A percentile compares a stretch with the other conserved stretches of the same genome.
These are phyloP conservation scores for Ostrea denselamellosa DNA, from an alignment of 1,140 invertebrate species.

Conservation along the genomic window DNA sequence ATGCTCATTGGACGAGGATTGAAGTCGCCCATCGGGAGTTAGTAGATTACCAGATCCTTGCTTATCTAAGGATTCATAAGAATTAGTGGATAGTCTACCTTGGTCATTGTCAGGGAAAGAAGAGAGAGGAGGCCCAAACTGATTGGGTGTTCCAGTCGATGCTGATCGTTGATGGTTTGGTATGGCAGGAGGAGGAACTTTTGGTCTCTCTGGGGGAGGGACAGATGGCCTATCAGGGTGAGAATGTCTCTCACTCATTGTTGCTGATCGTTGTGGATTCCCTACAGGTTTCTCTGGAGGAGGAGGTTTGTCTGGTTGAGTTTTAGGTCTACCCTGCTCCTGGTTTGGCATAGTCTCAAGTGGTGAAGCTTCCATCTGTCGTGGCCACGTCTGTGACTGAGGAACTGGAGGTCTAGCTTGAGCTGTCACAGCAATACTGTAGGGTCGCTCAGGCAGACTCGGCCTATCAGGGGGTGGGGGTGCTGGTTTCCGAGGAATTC, in stretches of 20 bases:
- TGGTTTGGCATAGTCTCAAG: neutral
- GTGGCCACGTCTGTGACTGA: constrained; percentile 68
- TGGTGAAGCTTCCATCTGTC: constrained; percentile 56
- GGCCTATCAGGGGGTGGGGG: constrained; percentile 69
- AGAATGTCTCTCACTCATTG: constrained; percentile 44
- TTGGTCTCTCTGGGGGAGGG: constrained; percentile 58
- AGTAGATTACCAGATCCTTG: constrained; percentile 56
- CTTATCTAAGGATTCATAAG: constrained; percentile 54
- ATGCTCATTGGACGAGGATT: constrained; percentile 50
- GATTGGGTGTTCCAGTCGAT: constrained; percentile 65
- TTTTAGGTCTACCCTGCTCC: constrained; percentile 56
- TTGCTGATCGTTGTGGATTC: constrained; percentile 51
- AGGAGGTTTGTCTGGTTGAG: constrained; percentile 58
- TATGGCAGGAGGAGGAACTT: constrained; percentile 62
- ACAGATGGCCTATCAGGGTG: constrained; percentile 61
- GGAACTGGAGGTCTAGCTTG: constrained; percentile 46
- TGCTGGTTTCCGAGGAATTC: constrained; percentile 68
- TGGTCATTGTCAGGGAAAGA: constrained; percentile 43
- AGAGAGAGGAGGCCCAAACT: constrained; percentile 51
- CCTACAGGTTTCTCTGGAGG: constrained; percentile 55
- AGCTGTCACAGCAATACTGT: constrained; percentile 70
- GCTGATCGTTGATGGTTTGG: constrained; percentile 69
- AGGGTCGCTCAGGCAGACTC: constrained; percentile 58
- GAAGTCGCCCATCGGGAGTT: constrained; percentile 56
- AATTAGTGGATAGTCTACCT: constrained; percentile 61